A percentile compares a stretch with the other conserved stretches of the same genome.
Evolutionary conservation across 2,113 vertebrate species (phyloP).

Genomic region (Istiophorus platypterus): DNA sequence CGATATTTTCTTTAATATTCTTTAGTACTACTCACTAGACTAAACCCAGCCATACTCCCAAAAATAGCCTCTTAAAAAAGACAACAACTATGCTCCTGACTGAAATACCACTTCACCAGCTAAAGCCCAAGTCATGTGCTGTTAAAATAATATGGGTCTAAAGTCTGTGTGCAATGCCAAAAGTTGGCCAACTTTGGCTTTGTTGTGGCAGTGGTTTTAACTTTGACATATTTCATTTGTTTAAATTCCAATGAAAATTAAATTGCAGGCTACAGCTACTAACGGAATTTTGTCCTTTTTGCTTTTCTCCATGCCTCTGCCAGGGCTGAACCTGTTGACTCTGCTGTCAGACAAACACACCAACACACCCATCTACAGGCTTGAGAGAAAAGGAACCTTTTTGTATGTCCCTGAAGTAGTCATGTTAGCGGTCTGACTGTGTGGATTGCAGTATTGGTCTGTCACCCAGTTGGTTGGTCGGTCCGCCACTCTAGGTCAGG

Average conservation of each 20-base stretch:
- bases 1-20: background rate
- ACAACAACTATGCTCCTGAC: background rate
- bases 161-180: background rate
- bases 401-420: background rate
- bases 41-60: background rate
- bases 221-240: background rate
- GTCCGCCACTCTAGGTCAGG: background rate
- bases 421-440: background rate
- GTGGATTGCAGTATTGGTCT: background rate
- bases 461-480: background rate
- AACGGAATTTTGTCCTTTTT: background rate
- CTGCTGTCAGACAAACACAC: background rate
- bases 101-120: conserved; percentile 4
- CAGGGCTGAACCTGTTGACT: background rate
- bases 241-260: conserved; percentile 6
- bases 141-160: background rate
- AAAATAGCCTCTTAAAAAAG: background rate
- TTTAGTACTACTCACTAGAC: background rate
- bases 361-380: background rate
- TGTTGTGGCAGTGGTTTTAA: conserved; percentile 33
- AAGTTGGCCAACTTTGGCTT: conserved; percentile 7
- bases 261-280: conserved; percentile 20
- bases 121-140: conserved; percentile 1
- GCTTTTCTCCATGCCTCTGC: background rate
- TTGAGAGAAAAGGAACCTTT: background rate